Evolutionary conservation across 2,113 vertebrate species (phyloP).

Genomic region (Dissostichus mawsoni): DNA sequence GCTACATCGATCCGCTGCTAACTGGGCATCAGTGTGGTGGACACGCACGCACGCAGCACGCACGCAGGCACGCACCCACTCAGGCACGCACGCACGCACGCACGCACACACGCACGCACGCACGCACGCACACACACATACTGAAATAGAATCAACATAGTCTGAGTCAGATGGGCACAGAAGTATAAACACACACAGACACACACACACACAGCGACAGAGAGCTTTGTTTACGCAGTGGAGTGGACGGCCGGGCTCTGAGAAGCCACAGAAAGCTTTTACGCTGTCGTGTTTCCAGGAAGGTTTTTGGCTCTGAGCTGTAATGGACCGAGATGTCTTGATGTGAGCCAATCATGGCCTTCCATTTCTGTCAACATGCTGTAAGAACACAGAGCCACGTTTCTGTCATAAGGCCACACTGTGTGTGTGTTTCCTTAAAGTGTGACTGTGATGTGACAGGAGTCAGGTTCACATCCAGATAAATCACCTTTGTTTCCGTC

Average conservation of each 20-base stretch:
- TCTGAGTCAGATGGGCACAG: background rate
- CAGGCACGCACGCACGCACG: conserved; percentile 7
- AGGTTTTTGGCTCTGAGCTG: conserved; percentile 28
- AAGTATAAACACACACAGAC: background rate
- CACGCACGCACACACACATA: background rate
- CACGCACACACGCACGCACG: background rate
- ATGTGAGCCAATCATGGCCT: conserved; percentile 30
- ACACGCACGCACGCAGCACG: background rate
- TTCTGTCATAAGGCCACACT: too few relatives aligned
- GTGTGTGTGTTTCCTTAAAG: too few relatives aligned
- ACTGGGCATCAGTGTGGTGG: conserved; percentile 2
- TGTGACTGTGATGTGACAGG: too few relatives aligned
- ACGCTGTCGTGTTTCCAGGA: conserved; percentile 57
- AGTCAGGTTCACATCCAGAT: too few relatives aligned
- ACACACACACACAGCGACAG: background rate
- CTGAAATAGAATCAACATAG: background rate
- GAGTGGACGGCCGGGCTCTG: conserved; percentile 23
- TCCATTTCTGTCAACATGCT: conserved; percentile 10
- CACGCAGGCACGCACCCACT: background rate
- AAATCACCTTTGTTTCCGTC: too few relatives aligned
- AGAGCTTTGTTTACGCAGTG: conserved; percentile 44
- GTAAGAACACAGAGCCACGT: background rate
- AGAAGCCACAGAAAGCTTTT: conserved; percentile 69
- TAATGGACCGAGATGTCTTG: conserved; percentile 49
- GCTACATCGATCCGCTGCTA: conserved; percentile 48